These are phyloP conservation scores for Lepus timidus DNA, from an alignment of 2,113 vertebrate genomes.

Conservation along the genomic window DNA sequence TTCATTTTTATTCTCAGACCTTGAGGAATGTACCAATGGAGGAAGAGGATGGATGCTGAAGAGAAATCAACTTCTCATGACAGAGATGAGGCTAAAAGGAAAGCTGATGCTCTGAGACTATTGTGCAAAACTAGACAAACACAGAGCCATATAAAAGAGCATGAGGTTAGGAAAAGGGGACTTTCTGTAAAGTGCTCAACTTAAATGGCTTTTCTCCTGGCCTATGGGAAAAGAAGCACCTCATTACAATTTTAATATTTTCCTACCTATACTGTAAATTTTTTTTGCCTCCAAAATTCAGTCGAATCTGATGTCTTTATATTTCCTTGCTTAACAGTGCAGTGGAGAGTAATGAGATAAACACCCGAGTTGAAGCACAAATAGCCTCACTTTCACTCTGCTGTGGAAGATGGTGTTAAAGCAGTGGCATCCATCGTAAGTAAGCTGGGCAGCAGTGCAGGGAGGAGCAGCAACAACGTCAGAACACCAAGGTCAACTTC, in stretches of 20 bases:
- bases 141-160: neutral
- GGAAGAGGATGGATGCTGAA: neutral
- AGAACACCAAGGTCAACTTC: neutral
- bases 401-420: neutral
- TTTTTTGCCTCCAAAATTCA: neutral
- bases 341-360: neutral
- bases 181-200: neutral
- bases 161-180: neutral
- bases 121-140: neutral
- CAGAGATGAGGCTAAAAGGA: neutral
- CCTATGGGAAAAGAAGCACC: neutral
- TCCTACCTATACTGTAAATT: neutral
- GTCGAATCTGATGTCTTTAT: neutral
- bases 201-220: neutral
- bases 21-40: neutral
- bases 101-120: neutral
- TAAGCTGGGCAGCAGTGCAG: too few relatives aligned
- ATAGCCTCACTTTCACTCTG: neutral
- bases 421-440: neutral
- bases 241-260: neutral
- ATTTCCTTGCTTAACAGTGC: neutral
- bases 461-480: neutral
- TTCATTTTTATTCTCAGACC: neutral
- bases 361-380: neutral
- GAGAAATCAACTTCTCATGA: neutral